Evolutionary conservation across 2,113 vertebrate species (phyloP), one percentile per base, ranked within the genome.

Genomic region (Brachyhypopomus gauderio): DNA sequence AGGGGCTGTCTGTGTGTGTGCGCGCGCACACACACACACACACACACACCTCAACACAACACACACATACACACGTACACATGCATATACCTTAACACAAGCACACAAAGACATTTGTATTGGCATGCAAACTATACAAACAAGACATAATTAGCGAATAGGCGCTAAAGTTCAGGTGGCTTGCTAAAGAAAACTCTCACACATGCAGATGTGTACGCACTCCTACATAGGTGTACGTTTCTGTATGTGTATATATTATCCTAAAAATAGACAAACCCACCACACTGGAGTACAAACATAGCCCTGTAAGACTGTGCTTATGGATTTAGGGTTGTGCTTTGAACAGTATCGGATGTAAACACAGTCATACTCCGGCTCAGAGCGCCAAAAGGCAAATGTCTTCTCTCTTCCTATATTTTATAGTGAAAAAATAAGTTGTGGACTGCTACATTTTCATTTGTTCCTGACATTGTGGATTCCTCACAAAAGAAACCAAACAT

Each of bases 1-100:
- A 41, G 79, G 82, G 82, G 66, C 36, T 4, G 27, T 30, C 75
- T 66, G 55, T 62, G 62, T 66, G 55, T 62, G 62, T 38, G 63
- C 73, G 48, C 22, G 19, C 27, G 20, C n/a, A 19, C 14, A 20
- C 22, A 27, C 73, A 60, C 4, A 78, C 63, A 78, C 63, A 78
- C 23, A 34, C n/a, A 34, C 30, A 23, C 58, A 63, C 74, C 30
- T 30, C 30, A 30, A 30, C 55, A 45, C 30, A 30, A 30, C 55
- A 45, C 67, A 78, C 56, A 74, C 45, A 59, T 62, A 23, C 58
- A 63, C 80, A 64, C 55, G 27, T 58, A 78, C 56, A 74, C 45
- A 59, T 60, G 55, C 70, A 52, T 25, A 19, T 12, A 52, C 45
- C 45, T 52, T 12, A 52, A 3, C 59, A 19, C 58, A 64, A 25